Evolutionary conservation across 2,888 invertebrate genomes (phyloP), one percentile per base, ranked within the genome.

Genomic region (Trisateles emortualis): DNA sequence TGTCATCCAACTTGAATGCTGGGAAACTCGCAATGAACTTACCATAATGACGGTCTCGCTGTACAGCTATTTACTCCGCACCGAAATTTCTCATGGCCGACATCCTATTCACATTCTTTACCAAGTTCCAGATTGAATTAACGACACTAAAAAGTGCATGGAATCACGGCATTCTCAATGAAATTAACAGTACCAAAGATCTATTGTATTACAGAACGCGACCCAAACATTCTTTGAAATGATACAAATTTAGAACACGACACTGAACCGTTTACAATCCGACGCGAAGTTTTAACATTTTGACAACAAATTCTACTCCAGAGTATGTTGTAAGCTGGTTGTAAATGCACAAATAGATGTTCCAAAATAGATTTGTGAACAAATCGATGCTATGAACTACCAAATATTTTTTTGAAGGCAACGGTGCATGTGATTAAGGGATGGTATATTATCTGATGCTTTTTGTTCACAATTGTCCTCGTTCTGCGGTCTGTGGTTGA

Each of bases 401-500:
- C 83, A 87, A 90, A 89, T 83, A 88, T 83, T 90, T 89, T 91
- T 88, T 84, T 52, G 81, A 81, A 84, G 79, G 86, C 90, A 92
- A 73, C 90, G 85, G 87, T 86, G 92, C 92, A 92, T 92, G 90
- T 92, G 90, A 92, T 92, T 92, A 92, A 88, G 87, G 91, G 91
- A 92, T 90, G 87, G 86, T 84, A 92, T 86, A 89, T 88, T 90
- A 91, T 91, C 85, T 88, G 81, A 68, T 79, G 81, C 74, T 77
- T 86, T 86, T 75, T 84, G 86, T 87, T 84, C 89, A 87, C 86
- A 82, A 85, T 75, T 84, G 86, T 88, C 87, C 89, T 86, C 86
- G 84, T 86, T 85, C 81, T 89, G 91, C 79, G 90, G 92, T 89
- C 85, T 90, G 88, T 78, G 91, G 90, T 84, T 75, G 78, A 71